Conservation (phyloP, 1,140 invertebrate genomes). For the Drosophila mojavensis region DNA sequence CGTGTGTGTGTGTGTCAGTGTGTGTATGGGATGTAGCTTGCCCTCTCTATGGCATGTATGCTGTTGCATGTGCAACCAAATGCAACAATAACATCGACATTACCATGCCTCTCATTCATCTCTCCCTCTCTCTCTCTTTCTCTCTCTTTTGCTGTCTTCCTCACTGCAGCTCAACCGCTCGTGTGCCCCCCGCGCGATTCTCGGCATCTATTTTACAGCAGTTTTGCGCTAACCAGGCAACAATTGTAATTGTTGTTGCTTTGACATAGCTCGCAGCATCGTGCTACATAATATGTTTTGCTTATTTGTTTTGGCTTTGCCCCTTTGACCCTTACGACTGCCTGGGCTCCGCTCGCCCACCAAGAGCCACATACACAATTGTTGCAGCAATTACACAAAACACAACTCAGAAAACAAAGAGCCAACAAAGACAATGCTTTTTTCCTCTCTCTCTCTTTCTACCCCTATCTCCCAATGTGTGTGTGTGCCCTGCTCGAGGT, state of each 20-base stretch:
- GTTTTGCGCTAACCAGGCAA: conserved; percentile 45
- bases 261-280: conserved; percentile 33
- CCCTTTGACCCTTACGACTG: conserved; percentile 26
- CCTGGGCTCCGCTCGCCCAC: background rate
- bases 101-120: background rate
- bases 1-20: too few relatives aligned
- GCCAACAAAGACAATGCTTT: conserved; percentile 32
- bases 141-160: background rate
- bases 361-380: conserved; percentile 49
- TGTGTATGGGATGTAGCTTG: too few relatives aligned
- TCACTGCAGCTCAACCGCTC: background rate
- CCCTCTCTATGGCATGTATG: background rate
- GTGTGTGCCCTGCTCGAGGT: conserved; percentile 2
- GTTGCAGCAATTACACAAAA: conserved; percentile 80
- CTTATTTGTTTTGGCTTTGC: conserved; percentile 50
- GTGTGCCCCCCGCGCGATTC: background rate
- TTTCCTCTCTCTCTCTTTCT: background rate
- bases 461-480: background rate
- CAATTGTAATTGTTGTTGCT: conserved; percentile 32
- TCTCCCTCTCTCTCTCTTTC: background rate
- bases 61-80: conserved; percentile 22
- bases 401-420: conserved; percentile 58
- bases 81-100: conserved; percentile 25
- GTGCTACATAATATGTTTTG: conserved; percentile 55
- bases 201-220: conserved; percentile 14